A percentile compares a stretch with the other conserved stretches of the same genome.
phyloP scores from a whole-genome alignment of 2,888 invertebrate genomes.

The Sisyra terminalis region DNA sequence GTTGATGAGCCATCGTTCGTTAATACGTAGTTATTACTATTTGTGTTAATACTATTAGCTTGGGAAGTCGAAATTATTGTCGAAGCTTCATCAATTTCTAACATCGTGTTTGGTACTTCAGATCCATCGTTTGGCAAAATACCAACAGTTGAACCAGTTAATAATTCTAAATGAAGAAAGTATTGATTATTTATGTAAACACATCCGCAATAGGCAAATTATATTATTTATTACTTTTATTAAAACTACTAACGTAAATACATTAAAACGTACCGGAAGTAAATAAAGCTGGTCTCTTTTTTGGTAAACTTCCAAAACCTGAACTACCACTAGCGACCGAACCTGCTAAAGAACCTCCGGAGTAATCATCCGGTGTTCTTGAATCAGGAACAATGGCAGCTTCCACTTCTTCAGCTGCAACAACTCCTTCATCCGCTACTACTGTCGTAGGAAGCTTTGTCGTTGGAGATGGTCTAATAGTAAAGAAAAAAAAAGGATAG shows the following conservation, averaged over 20 bases:
- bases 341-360: conserved; percentile 39
- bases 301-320: conserved; percentile 73
- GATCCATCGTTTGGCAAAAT: conserved; percentile 1
- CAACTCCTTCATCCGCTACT: conserved; percentile 25
- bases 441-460: conserved; percentile 23
- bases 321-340: conserved; percentile 61
- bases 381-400: conserved; percentile 33
- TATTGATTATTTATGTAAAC: neutral
- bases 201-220: too few relatives aligned
- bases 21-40: too few relatives aligned
- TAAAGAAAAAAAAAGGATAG: conserved; percentile 11
- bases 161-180: conserved; percentile 18
- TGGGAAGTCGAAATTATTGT: too few relatives aligned
- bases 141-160: conserved; percentile 10
- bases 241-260: too few relatives aligned
- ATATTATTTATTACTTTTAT: too few relatives aligned
- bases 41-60: too few relatives aligned
- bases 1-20: too few relatives aligned
- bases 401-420: conserved; percentile 26
- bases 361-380: conserved; percentile 32
- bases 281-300: conserved; percentile 45
- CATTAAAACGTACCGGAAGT: conserved; percentile 30
- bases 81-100: conserved; percentile 21
- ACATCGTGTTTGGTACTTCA: conserved; percentile 16
- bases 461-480: conserved; percentile 37